phyloP scores from a whole-genome alignment of 1,140 invertebrate genomes.

The Papilio polyxenes region DNA sequence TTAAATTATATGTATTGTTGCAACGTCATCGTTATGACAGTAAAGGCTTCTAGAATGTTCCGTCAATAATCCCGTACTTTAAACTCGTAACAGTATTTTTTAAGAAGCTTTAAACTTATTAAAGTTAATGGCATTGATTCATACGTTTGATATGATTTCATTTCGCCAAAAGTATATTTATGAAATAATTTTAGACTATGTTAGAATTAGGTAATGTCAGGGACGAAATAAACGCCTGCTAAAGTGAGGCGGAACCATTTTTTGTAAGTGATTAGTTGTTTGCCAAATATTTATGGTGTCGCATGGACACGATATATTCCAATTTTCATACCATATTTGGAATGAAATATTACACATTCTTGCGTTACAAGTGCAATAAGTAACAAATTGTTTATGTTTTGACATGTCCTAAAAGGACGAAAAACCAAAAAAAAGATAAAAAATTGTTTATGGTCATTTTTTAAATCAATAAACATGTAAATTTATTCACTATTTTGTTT shows the following conservation, averaged over 20 bases:
- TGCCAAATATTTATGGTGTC: slow-evolving; percentile 12
- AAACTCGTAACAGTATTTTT: background rate
- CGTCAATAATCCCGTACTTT: no score
- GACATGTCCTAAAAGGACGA: no score
- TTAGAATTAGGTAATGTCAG: slow-evolving; percentile 16
- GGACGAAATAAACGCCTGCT: background rate
- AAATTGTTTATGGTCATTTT: background rate
- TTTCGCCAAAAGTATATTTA: slow-evolving; percentile 1
- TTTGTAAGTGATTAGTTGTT: background rate
- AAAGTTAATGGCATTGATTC: background rate
- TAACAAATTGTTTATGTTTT: background rate
- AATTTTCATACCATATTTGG: background rate
- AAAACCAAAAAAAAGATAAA: no score
- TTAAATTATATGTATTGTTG: no score
- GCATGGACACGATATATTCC: background rate
- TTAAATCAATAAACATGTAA: no score
- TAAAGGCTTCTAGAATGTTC: no score
- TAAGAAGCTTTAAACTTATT: background rate
- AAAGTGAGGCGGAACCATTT: background rate
- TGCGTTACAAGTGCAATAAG: background rate
- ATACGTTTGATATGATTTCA: slow-evolving; percentile 2
- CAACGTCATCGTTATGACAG: no score
- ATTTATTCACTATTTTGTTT: no score
- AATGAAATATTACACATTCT: background rate
- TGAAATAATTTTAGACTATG: background rate